Evolutionary conservation across 2,888 invertebrate species (phyloP), one percentile per base, ranked within the genome.

Genomic region (Rhagium mordax): DNA sequence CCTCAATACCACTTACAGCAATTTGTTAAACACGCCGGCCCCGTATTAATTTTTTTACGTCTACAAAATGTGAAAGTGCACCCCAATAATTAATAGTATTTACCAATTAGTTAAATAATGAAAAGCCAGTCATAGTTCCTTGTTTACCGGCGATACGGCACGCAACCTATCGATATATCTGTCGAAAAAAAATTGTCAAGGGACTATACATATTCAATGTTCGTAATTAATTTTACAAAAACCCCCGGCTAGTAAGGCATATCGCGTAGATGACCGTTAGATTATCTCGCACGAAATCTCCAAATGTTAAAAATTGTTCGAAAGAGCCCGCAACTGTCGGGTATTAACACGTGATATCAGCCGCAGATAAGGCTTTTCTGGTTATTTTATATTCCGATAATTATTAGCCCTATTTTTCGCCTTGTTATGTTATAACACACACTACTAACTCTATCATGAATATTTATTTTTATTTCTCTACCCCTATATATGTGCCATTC

Each of bases 261-360:
- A 70, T 72, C 72, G 74, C 62, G 72, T 78, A 77, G 74, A 77
- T 78, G 74, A 74, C 83, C 84, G 84, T 84, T 84, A 84, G 82
- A 84, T 84, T 85, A 85, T 85, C 85, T 78, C 64, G 47, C 84
- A 82, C 81, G 83, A 77, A 74, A 85, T 85, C 85, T 81, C 82
- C 84, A 83, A 85, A 84, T 84, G 84, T 82, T 83, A 82, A 84
- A 83, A 84, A 85, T 83, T 84, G 82, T 61, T 70, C 67, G 75
- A 74, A 71, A 73, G 70, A 75, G 70, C 71, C 64, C 80, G 82
- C 84, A 84, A 84, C 84, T 84, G 84, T 81, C 82, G 78, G 74
- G 77, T 81, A 82, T 84, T 83, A 83, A 81, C 84, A 82, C 82
- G 75, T 78, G 83, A 84, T 83, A 82, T 82, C 78, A 81, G 79